phyloP scores from a whole-genome alignment of 2,888 invertebrate genomes.

The Eupithecia exiguata region DNA sequence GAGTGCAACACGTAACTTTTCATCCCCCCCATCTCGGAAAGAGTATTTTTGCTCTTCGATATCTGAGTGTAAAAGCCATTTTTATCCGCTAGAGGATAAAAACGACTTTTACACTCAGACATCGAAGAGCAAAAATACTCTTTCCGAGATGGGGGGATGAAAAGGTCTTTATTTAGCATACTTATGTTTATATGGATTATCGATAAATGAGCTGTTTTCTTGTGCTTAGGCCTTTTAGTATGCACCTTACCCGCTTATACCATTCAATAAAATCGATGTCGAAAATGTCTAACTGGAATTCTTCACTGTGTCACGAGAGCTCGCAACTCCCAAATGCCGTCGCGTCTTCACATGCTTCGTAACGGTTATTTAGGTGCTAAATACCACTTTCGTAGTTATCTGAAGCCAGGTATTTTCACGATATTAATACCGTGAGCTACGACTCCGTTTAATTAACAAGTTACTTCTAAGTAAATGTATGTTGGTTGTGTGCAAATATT shows the following conservation, averaged over 20 bases:
- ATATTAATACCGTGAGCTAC: conserved; percentile 25
- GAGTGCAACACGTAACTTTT: too few relatives aligned
- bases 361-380: conserved; percentile 39
- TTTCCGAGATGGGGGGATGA: too few relatives aligned
- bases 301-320: conserved; percentile 17
- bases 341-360: conserved; percentile 30
- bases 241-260: not conserved
- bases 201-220: not conserved
- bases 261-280: not conserved
- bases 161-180: too few relatives aligned
- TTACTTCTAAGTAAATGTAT: conserved; percentile 7
- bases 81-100: too few relatives aligned
- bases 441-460: conserved; percentile 20
- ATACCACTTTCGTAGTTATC: conserved; percentile 38
- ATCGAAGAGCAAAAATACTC: too few relatives aligned
- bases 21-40: too few relatives aligned
- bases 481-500: not conserved
- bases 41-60: too few relatives aligned
- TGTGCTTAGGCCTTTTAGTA: not conserved
- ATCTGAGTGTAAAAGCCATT: too few relatives aligned
- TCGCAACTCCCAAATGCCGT: conserved; percentile 28
- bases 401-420: conserved; percentile 35
- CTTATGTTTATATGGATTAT: too few relatives aligned
- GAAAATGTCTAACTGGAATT: conserved; percentile 9
- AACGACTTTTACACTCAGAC: too few relatives aligned